Evolutionary conservation across 2,888 invertebrate species (phyloP).

Genomic region (Callyntrura guangdongensis): DNA sequence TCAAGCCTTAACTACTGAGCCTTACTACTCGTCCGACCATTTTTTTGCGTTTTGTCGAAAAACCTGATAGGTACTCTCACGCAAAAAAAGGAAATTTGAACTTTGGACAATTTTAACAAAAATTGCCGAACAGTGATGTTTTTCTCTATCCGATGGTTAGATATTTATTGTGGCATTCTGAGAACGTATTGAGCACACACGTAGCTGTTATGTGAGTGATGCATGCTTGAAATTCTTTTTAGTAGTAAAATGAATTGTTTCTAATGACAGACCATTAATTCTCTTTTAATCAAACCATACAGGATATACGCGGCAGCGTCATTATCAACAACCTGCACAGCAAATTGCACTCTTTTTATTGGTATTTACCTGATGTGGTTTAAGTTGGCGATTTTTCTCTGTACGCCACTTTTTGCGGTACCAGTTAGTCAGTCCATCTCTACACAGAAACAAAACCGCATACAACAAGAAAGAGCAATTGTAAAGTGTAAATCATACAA

Average conservation of each 20-base stretch:
- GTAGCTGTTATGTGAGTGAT: background rate
- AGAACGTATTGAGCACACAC: background rate
- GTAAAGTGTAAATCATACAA: background rate
- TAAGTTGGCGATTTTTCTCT: background rate
- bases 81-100: background rate
- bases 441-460: background rate
- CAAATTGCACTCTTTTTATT: background rate
- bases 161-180: too few relatives aligned
- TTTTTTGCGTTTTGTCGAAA: background rate
- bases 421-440: background rate
- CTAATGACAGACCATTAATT: conserved; percentile 53
- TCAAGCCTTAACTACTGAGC: too few relatives aligned
- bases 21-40: background rate
- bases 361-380: conserved; percentile 17
- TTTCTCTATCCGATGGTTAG: too few relatives aligned
- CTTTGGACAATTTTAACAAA: background rate
- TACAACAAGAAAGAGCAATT: background rate
- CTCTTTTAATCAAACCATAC: conserved; percentile 33
- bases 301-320: background rate
- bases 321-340: background rate
- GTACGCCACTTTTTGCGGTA: too few relatives aligned
- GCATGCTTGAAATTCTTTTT: conserved; percentile 7
- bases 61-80: background rate
- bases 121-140: too few relatives aligned
- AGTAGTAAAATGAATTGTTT: conserved; percentile 14